Base-by-base conservation (phyloP, 2,797 vertebrate species). In the Bradypodion ventrale region DNA sequence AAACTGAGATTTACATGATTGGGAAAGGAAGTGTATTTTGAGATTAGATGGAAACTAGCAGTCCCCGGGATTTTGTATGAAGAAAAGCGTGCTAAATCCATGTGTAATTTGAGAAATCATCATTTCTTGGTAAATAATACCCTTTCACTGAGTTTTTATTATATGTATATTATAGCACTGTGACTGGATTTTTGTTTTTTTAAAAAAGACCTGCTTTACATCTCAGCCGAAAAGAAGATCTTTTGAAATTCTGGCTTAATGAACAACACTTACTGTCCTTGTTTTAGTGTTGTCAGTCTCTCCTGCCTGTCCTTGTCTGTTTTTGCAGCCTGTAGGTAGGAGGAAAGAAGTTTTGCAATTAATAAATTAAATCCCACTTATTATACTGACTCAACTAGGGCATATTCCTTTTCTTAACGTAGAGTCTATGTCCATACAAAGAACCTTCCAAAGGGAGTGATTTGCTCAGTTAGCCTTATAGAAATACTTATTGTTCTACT, bases 1-100 rank as follows among this genome's bases (percentile, higher is more conserved):
- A 95, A 96, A 94, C 93, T 19, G 83, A 93, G 91, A 94, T 94
- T 95, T 94, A 83, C 87, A 78, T 89, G 83, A 76, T 85, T 25
- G 59, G 85, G 84, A 63, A 85, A 80, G 89, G 76, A 90, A 86
- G 89, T 92, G 84, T 90, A 88, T 87, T 92, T 85, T 92, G 77
- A 86, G 79, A 87, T 94, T 92, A 91, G 88, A 93, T 87, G 88
- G 85, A 91, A 94, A 92, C 84, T 89, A 92, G 87, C 76, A 77
- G 84, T 89, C 37, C 88, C 89, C 85, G 89, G 82, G 76, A 86
- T 87, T 94, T 90, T 78, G 65, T 74, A 23, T 88, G 75, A 78
- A 86, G 91, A 87, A 89, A 87, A 88, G 76, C 0, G 23, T 83
- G 44, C 49, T 92, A 89, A 87, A 75, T 93, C 88, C 77, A 7